Evolutionary conservation across 2,113 vertebrate species (phyloP).

Genomic region (Odocoileus hemionus): DNA sequence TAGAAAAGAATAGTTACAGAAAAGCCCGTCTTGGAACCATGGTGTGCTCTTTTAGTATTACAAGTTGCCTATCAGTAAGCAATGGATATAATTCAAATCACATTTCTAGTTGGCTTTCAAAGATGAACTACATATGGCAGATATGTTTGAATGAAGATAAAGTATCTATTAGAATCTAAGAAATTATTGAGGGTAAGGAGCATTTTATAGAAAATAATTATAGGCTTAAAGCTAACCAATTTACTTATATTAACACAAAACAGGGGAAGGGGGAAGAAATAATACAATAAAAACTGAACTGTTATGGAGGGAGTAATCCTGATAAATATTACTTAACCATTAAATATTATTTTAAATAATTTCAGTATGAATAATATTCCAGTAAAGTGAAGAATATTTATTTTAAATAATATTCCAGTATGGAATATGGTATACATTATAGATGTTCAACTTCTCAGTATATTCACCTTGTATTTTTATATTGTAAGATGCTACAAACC

Average conservation of each 20-base stretch:
- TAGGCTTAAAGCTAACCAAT: neutral
- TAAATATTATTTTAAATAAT: neutral
- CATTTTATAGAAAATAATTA: neutral
- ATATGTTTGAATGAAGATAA: neutral
- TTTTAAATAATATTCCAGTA: neutral
- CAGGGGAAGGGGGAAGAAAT: neutral
- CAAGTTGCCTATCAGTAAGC: neutral
- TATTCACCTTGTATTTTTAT: neutral
- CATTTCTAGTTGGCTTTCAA: neutral
- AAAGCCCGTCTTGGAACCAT: neutral
- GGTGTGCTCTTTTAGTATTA: neutral
- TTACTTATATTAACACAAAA: neutral
- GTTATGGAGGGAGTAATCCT: neutral
- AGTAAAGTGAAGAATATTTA: neutral
- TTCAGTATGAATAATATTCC: neutral
- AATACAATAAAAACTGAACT: neutral
- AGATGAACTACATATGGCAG: neutral
- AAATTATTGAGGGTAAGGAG: neutral
- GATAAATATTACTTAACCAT: neutral
- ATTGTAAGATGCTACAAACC: neutral
- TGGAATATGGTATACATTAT: neutral
- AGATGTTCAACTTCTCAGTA: neutral
- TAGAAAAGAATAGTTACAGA: neutral
- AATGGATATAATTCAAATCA: neutral
- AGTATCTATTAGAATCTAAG: neutral